Conservation (phyloP, 1,140 invertebrate genomes). For the Mesaphorura yosii region DNA sequence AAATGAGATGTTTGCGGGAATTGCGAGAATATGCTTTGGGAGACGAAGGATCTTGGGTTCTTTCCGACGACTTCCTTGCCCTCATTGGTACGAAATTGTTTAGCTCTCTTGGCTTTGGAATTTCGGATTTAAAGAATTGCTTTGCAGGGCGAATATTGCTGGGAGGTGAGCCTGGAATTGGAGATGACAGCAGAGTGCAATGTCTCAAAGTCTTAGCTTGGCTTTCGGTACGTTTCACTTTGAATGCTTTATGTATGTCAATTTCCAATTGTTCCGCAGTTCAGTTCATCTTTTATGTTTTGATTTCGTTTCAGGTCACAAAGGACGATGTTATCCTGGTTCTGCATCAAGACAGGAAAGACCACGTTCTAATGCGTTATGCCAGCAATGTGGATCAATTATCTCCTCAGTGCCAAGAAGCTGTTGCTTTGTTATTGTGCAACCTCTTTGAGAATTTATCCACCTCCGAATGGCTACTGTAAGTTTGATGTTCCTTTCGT, state of each 20-base stretch:
- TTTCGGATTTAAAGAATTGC: slow-evolving; percentile 1
- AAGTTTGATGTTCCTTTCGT: slow-evolving; percentile 10
- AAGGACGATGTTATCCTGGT: slow-evolving; percentile 82
- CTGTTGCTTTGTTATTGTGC: slow-evolving; percentile 42
- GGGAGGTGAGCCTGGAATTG: slow-evolving; percentile 21
- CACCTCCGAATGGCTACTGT: slow-evolving; percentile 77
- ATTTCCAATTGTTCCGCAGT: slow-evolving; percentile 13
- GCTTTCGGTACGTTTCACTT: slow-evolving; percentile 21
- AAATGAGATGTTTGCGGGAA: slow-evolving; percentile 42
- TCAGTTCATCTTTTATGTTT: too few relatives aligned
- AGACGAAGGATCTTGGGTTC: slow-evolving; percentile 79
- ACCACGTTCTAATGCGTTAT: slow-evolving; percentile 81
- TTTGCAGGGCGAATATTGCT: slow-evolving; percentile 21
- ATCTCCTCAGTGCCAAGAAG: slow-evolving; percentile 35
- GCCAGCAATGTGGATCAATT: slow-evolving; percentile 68
- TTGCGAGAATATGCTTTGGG: slow-evolving; percentile 73
- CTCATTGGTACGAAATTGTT: slow-evolving; percentile 54
- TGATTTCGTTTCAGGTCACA: slow-evolving; percentile 23
- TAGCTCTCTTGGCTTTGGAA: too few relatives aligned
- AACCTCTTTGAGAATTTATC: slow-evolving; percentile 82
- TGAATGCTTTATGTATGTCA: neutral
- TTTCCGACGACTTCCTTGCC: slow-evolving; percentile 72
- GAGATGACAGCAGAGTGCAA: slow-evolving; percentile 27
- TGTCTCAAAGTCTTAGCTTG: slow-evolving; percentile 31
- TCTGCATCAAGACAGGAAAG: slow-evolving; percentile 75